Percentiles rank a stretch among this genome's conserved stretches.
Evolutionary conservation across 53 echinoderm and acorn worm genomes (phyloP).

Genomic region (Hippasteria phrygiana): DNA sequence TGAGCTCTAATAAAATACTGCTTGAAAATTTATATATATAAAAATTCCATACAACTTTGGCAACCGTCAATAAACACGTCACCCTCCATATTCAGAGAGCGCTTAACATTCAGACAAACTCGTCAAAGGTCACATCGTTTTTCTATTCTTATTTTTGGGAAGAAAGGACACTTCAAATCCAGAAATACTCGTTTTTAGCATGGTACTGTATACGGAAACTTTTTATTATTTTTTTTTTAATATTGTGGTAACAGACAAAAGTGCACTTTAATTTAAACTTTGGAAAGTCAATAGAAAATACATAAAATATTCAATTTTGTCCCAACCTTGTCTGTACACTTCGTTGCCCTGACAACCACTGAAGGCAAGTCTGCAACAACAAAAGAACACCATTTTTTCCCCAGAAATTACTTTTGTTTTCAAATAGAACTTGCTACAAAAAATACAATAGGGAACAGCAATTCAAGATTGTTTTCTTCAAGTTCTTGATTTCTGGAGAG

Average conservation of each 20-base stretch:
- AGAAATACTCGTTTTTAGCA: slow-evolving; percentile 7
- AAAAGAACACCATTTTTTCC: slow-evolving; percentile 49
- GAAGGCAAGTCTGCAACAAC: slow-evolving; percentile 33
- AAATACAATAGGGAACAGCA: slow-evolving; percentile 60
- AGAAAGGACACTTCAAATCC: neutral
- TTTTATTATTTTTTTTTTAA: slow-evolving; percentile 52
- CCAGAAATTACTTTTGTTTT: slow-evolving; percentile 13
- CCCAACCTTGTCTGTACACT: slow-evolving; percentile 62
- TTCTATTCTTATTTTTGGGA: no score
- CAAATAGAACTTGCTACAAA: slow-evolving; percentile 62
- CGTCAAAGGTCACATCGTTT: no score
- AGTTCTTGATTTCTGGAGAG: slow-evolving; percentile 29
- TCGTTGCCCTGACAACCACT: slow-evolving; percentile 18
- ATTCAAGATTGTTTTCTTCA: neutral
- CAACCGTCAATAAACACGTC: no score
- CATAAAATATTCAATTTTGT: slow-evolving; percentile 65
- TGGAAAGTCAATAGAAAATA: slow-evolving; percentile 70
- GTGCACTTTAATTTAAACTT: slow-evolving; percentile 68
- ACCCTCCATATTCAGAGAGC: no score
- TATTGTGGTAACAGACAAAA: slow-evolving; percentile 66
- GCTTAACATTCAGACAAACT: no score
- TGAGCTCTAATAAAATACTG: no score
- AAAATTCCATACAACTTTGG: no score
- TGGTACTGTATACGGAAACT: slow-evolving; percentile 65
- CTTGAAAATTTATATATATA: no score